Evolutionary conservation across 2,797 vertebrate genomes (phyloP).

Genomic region (Sebastes matsubarae): DNA sequence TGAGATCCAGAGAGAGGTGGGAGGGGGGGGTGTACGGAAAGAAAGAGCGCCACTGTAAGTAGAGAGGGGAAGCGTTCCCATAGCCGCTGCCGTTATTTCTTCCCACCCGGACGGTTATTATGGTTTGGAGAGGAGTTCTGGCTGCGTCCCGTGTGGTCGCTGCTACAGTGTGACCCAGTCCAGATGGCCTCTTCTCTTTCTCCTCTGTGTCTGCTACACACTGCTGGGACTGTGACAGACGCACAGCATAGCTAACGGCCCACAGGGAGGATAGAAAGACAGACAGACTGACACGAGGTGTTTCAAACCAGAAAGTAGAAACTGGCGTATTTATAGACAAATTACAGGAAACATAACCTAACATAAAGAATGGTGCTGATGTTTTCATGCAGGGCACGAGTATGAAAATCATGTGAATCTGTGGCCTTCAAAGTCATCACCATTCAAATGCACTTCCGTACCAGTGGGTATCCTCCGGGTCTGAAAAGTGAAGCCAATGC

Average conservation of each 20-base stretch:
- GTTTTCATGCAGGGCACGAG: not conserved
- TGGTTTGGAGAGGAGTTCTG: slow-evolving; percentile 64
- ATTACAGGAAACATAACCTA: not conserved
- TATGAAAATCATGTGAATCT: not conserved
- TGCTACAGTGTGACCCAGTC: slow-evolving; percentile 70
- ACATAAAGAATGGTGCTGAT: not conserved
- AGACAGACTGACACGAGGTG: slow-evolving; percentile 31
- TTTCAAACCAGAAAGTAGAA: slow-evolving; percentile 22
- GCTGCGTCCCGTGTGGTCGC: slow-evolving; percentile 64
- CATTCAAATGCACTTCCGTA: not conserved
- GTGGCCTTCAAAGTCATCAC: not conserved
- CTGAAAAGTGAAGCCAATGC: not conserved
- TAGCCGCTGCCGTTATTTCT: slow-evolving; percentile 49
- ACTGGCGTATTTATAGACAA: not conserved
- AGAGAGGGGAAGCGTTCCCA: slow-evolving; percentile 59
- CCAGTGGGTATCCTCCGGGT: accelerated
- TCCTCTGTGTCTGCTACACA: slow-evolving; percentile 49
- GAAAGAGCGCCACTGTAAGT: slow-evolving; percentile 55
- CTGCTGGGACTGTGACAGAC: slow-evolving; percentile 64
- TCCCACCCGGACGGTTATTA: slow-evolving; percentile 60
- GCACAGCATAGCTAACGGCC: slow-evolving; percentile 50
- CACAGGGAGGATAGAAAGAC: slow-evolving; percentile 52
- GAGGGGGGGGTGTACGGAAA: slow-evolving; percentile 12
- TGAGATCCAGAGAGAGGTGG: slow-evolving; percentile 36
- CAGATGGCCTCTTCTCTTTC: slow-evolving; percentile 73